Conservation (phyloP, 2,113 vertebrate genomes). For the Paradoxurus hermaphroditus region DNA sequence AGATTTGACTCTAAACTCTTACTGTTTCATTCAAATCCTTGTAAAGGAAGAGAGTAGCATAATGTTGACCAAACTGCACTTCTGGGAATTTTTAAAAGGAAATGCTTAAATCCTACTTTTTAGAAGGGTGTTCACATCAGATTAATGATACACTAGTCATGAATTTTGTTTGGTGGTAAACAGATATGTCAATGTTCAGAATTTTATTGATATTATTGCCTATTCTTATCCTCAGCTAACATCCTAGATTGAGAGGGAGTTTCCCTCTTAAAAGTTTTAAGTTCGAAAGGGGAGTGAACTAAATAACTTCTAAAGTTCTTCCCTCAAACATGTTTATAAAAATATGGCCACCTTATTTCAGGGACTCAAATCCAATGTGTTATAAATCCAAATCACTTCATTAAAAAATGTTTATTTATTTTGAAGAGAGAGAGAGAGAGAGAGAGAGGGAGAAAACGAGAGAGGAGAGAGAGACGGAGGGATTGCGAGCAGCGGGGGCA, state of each 20-base stretch:
- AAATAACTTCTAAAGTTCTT: not conserved
- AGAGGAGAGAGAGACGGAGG: too few relatives aligned
- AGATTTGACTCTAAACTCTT: not conserved
- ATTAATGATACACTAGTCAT: not conserved
- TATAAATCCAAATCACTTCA: constrained; percentile 26
- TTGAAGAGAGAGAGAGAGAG: too few relatives aligned
- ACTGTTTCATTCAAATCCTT: not conserved
- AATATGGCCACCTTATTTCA: not conserved
- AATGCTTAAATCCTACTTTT: not conserved
- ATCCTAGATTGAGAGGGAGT: not conserved
- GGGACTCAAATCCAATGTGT: not conserved
- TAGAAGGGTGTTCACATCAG: not conserved
- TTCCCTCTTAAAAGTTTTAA: not conserved
- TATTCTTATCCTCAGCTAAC: not conserved
- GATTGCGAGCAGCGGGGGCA: too few relatives aligned
- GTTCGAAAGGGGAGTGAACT: not conserved
- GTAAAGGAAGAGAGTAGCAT: not conserved
- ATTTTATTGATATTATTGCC: not conserved
- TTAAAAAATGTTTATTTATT: too few relatives aligned
- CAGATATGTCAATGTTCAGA: not conserved
- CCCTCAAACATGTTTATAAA: not conserved
- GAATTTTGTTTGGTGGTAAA: not conserved
- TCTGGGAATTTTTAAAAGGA: not conserved
- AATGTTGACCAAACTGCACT: not conserved
- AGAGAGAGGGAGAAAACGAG: too few relatives aligned